Conservation (phyloP, 2,797 vertebrate species). For the Pogonophryne albipinna region DNA sequence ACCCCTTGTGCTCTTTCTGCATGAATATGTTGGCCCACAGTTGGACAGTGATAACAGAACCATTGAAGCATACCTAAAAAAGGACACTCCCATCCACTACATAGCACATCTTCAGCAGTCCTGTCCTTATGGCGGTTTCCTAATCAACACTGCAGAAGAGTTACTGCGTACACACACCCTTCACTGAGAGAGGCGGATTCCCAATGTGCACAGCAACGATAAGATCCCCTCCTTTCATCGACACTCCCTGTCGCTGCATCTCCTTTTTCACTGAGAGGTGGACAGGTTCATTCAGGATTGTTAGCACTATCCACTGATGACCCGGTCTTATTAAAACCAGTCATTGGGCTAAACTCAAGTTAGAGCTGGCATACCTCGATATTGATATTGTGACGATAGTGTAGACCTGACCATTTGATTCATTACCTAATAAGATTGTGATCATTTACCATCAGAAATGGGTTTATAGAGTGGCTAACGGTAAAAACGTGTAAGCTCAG, state of each 20-base stretch:
- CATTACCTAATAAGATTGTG: no score
- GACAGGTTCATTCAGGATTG: background rate
- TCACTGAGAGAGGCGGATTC: conserved; percentile 58
- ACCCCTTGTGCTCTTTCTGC: background rate
- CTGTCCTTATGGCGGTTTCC: conserved; percentile 43
- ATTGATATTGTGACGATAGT: no score
- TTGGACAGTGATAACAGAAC: background rate
- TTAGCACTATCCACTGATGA: background rate
- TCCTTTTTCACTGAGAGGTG: background rate
- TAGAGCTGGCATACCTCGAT: no score
- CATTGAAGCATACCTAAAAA: background rate
- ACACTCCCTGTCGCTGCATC: conserved; percentile 41
- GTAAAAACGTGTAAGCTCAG: no score
- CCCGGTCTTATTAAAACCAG: background rate
- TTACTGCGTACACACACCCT: conserved; percentile 62
- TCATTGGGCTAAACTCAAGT: background rate
- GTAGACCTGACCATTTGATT: no score
- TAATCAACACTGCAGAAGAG: conserved; percentile 61
- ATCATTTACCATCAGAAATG: no score
- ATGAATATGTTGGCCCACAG: background rate
- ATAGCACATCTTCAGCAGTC: background rate
- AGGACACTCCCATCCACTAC: background rate
- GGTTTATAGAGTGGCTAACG: no score
- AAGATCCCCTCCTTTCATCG: conserved; percentile 61
- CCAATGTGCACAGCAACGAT: conserved; percentile 65